Evolutionary conservation across 64 coral and sea anemone genomes (phyloP), one percentile per base, ranked within the genome.

Genomic region (Astreopora myriophthalma): DNA sequence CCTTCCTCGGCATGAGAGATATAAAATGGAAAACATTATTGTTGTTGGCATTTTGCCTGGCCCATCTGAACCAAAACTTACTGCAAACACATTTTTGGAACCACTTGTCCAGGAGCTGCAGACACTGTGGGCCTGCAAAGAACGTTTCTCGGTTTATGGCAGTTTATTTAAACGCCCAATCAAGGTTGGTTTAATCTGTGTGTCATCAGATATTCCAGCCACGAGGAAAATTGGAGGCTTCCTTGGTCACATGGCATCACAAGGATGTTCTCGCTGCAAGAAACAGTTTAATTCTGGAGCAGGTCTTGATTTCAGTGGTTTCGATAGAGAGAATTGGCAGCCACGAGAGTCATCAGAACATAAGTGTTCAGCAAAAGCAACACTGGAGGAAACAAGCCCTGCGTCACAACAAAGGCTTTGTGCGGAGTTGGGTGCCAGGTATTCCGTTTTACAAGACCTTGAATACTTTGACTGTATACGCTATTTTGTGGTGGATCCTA

Each of bases 381-480:
- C 87, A 1, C 22, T 79, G 26, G n/a, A 60, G 23, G 93, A 85
- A 89, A 90, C 77, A 0, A 70, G 78, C 4, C 79, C 77, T 62
- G 64, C 87, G 27, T 55, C 69, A 13, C 88, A 95, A 79, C 88
- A 90, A 34, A 84, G n/a, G 60, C 81, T 48, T 17, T 94, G 69
- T 29, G 84, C 79, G 29, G 29, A 68, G n/a, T 71, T 83, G 63
- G 86, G 86, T 48, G 92, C 92, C 17, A 90, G 88, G 74, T 91
- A 95, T 10, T 95, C 80, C 65, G 93, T 90, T 35, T 67, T 95
- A 51, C 82, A 90, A 80, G 73, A 91, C 13, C 88, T 91, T 19
- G 63, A 79, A 22, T 95, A 95, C 32, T 94, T 89, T 90, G 93
- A 94, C 31, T 89, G 86, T 36, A 86, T 94, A 19, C 62, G 87